Base-by-base conservation (phyloP, 2,797 vertebrate genomes). In the Orientallactaga sibirica region DNA sequence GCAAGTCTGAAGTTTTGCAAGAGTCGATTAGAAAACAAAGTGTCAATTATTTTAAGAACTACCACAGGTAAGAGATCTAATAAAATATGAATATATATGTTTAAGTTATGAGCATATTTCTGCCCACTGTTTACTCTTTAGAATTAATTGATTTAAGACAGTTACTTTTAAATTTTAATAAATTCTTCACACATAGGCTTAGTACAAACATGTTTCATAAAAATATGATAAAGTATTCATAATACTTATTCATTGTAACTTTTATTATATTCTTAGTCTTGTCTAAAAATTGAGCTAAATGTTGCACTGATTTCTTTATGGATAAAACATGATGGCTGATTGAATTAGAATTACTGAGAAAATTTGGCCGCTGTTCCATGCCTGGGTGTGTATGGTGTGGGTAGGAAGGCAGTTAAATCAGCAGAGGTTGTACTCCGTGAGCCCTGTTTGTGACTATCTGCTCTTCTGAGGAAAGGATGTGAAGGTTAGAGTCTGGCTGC, bases 11-110 rank as follows among this genome's bases (percentile, higher is more conserved):
- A 97, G 99, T 99, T 96, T 98, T 99, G 96, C 99, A 99, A 97
- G 99, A 99, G 96, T 99, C 99, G 68, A 99, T 99, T 97, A 99
- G 99, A 98, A 99, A 98, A 86, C 99, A 99, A 98, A 99, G 99
- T 48, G 98, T 99, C 90, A 99, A 99, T 98, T 99, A 99, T 98
- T 99, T 99, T 96, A 99, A 99, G 96, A 99, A 99, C 95, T 99
- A 99, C 97, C 99, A 99, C 98, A 99, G 99, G 99, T 99, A 96
- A 98, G 98, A 93, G 71, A 24, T 75, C 43, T 61, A 83, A 48
- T 92, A 70, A 78, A 68, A n/a, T 79, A 25, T 48, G 70, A 87
- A 78, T 70, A 79, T 37, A 74, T 61, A 43, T 71, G 80, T 68
- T 71, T 90, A 66, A 61, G 1, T 89, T 84, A 52, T 88, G 58